Evolutionary conservation across 2,113 vertebrate species (phyloP).

Genomic region (Callorhinus ursinus): DNA sequence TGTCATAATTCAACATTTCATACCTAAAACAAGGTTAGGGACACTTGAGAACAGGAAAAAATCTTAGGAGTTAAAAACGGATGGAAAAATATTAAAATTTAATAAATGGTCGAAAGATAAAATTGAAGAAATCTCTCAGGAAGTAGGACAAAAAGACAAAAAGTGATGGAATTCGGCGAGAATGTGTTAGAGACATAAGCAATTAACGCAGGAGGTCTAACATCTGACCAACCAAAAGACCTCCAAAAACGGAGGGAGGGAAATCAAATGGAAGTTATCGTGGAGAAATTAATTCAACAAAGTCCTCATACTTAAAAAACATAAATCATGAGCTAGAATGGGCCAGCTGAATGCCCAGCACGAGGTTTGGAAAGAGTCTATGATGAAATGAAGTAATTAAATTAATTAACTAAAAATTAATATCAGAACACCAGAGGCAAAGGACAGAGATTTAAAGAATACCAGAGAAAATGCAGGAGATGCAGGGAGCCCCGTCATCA

Average conservation of each 20-base stretch:
- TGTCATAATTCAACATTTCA: neutral
- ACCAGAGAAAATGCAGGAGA: neutral
- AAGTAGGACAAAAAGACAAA: neutral
- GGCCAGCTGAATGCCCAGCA: too few species aligned
- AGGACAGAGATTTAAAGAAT: neutral
- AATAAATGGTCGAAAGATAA: neutral
- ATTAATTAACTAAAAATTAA: neutral
- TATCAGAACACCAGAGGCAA: neutral
- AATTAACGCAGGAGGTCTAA: neutral
- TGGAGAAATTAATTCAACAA: neutral
- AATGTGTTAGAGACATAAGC: rapidly evolving
- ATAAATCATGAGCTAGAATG: neutral
- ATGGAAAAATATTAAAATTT: neutral
- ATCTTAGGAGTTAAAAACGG: neutral
- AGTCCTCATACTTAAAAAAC: neutral
- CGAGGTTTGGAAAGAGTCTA: neutral
- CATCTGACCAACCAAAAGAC: too few species aligned
- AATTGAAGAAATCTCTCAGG: neutral
- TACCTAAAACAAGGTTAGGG: neutral
- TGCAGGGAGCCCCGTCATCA: rapidly evolving
- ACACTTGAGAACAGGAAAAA: neutral
- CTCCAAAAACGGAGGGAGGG: rapidly evolving
- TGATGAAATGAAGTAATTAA: neutral
- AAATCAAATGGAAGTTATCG: neutral
- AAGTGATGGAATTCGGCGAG: neutral